phyloP scores from a whole-genome alignment of 2,797 vertebrate genomes.

The Argentina silus region DNA sequence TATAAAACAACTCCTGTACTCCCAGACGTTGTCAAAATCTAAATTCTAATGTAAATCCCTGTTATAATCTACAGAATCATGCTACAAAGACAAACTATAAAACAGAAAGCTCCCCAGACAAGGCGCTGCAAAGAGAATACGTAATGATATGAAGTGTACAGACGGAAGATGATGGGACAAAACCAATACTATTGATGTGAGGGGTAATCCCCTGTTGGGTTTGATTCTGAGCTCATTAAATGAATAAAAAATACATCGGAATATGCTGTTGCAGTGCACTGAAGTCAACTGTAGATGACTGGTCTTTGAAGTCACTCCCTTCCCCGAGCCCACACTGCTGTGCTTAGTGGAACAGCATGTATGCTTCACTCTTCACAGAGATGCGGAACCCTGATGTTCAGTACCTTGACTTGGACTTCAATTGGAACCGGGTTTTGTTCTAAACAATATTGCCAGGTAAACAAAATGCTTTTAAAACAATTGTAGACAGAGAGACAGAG shows the following conservation, averaged over 20 bases:
- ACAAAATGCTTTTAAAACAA: too few species aligned
- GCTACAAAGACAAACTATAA: constrained; percentile 2
- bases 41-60: constrained; percentile 11
- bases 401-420: too few species aligned
- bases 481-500: too few species aligned
- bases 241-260: constrained; percentile 10
- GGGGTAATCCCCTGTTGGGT: background rate
- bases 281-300: constrained; percentile 4
- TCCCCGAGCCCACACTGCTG: background rate
- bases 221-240: constrained; percentile 7
- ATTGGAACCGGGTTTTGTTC: too few species aligned
- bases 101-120: constrained; percentile 19
- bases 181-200: constrained; percentile 8
- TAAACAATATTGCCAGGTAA: too few species aligned
- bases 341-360: constrained; percentile 42
- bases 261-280: background rate
- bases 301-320: constrained; percentile 15
- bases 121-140: constrained; percentile 4
- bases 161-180: constrained; percentile 22
- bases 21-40: background rate
- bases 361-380: background rate
- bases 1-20: background rate
- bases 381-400: too few species aligned
- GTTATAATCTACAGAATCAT: constrained; percentile 16
- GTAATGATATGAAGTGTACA: constrained; percentile 12